Base-by-base conservation (phyloP, 2,113 vertebrate species). In the Callospermophilus lateralis region DNA sequence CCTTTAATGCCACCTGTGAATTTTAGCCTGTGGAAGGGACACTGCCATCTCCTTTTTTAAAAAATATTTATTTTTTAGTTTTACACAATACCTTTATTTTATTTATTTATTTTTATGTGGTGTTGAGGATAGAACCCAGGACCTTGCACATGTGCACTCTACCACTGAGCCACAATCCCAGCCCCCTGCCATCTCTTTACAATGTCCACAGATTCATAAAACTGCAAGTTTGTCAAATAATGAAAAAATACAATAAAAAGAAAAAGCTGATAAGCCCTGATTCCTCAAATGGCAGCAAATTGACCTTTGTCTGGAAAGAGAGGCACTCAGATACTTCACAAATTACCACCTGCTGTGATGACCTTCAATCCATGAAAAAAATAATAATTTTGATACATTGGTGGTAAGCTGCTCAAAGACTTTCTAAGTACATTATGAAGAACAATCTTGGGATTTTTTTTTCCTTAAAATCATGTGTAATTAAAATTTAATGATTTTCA, bases 251-350 rank as follows among this genome's bases (percentile, higher is more conserved):
- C 45, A 61, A 12, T 3, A 5, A 53, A 24, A 65, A 55, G 28
- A 6, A 67, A 4, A 63, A 20, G 13, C 4, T 73, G 26, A 48
- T 17, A 84, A 90, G 19, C 55, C 26, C 81, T 85, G 12, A 68
- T 88, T 96, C 37, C 85, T 93, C 37, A 90, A 84, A 72, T 37
- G 34, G 5, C 45, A 55, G 34, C 58, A 24, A 78, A 5, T n/a
- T 8, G 48, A 58, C 28, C 20, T 61, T 96, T 77, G 72, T 88
- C 42, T 76, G 28, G 37, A 76, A 87, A 90, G 58, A 96, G 51
- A 89, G 15, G 20, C 63, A 85, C 24, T 61, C 24, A 87, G 37
- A 53, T 72, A 39, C 76, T 86, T 28, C 34, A 63, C 30, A 85
- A 84, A 53, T 90, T 48, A 34, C 24, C 34, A 77, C 53, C 55